Percentiles rank a stretch among this genome's conserved stretches.
Evolutionary conservation across 1,140 invertebrate species (phyloP).

Genomic region (Saccostrea cuccullata): DNA sequence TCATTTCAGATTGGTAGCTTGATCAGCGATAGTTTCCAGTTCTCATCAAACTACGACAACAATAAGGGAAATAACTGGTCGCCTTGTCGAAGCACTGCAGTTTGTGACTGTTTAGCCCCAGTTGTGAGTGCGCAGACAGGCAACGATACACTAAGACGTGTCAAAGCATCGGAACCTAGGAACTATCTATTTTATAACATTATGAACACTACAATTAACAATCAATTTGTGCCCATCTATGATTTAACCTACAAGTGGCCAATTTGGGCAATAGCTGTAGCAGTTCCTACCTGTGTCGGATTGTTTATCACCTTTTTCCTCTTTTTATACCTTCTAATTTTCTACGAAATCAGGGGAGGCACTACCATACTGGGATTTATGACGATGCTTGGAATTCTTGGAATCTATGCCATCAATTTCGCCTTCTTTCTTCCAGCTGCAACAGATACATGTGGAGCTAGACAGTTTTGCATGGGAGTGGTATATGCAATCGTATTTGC

Average conservation of each 20-base stretch:
- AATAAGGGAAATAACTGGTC: conserved; percentile 9
- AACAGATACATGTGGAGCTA: conserved; percentile 76
- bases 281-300: conserved; percentile 75
- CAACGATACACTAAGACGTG: conserved; percentile 13
- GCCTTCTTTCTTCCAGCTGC: conserved; percentile 80
- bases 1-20: conserved; percentile 74
- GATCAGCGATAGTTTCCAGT: background rate
- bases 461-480: conserved; percentile 76
- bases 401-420: conserved; percentile 80
- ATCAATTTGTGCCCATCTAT: conserved; percentile 21
- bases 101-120: conserved; percentile 36
- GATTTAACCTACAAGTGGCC: conserved; percentile 69
- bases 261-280: conserved; percentile 75
- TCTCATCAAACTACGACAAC: background rate
- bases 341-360: conserved; percentile 77
- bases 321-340: conserved; percentile 79
- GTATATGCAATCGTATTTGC: conserved; percentile 79
- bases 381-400: conserved; percentile 79
- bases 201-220: conserved; percentile 20
- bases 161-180: conserved; percentile 55
- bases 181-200: conserved; percentile 70
- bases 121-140: background rate
- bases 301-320: conserved; percentile 75
- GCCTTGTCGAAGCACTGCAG: background rate
- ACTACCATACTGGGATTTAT: conserved; percentile 80